Evolutionary conservation across 1,140 invertebrate species (phyloP).

Genomic region (Proctacanthus coquilletti): DNA sequence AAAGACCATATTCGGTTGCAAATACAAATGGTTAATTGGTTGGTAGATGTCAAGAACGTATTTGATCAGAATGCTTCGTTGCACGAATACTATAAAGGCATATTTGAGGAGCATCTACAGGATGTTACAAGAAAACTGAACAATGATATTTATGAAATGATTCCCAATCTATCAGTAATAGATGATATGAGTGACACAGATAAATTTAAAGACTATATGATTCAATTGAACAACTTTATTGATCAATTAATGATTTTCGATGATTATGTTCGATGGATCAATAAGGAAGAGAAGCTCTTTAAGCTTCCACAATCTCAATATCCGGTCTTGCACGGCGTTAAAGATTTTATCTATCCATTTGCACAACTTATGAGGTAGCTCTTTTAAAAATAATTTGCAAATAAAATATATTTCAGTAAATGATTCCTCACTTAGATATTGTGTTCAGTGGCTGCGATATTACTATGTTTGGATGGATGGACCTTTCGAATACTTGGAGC

Average conservation of each 20-base stretch:
- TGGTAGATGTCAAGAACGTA: slow-evolving; percentile 51
- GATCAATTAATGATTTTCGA: slow-evolving; percentile 56
- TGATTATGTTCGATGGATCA: slow-evolving; percentile 66
- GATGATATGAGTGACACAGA: slow-evolving; percentile 54
- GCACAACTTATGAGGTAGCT: slow-evolving; percentile 42
- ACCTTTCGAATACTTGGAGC: slow-evolving; percentile 69
- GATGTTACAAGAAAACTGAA: slow-evolving; percentile 50
- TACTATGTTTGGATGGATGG: slow-evolving; percentile 81
- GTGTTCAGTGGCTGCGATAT: slow-evolving; percentile 60
- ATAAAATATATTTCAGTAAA: background rate
- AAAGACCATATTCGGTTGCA: slow-evolving; percentile 49
- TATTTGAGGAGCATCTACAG: slow-evolving; percentile 61
- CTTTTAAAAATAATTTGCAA: slow-evolving; percentile 8
- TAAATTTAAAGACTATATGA: slow-evolving; percentile 46
- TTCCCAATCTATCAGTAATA: slow-evolving; percentile 46
- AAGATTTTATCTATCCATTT: slow-evolving; percentile 51
- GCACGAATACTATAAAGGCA: slow-evolving; percentile 62
- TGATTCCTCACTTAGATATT: slow-evolving; percentile 21
- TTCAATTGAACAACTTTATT: slow-evolving; percentile 54
- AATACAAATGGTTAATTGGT: slow-evolving; percentile 52
- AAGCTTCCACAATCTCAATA: slow-evolving; percentile 61
- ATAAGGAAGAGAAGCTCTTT: slow-evolving; percentile 74
- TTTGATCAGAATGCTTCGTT: slow-evolving; percentile 53
- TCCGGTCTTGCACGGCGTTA: slow-evolving; percentile 56
- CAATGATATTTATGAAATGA: slow-evolving; percentile 49